phyloP scores from a whole-genome alignment of 2,797 vertebrate genomes.

The Yasuhikotakia modesta region DNA sequence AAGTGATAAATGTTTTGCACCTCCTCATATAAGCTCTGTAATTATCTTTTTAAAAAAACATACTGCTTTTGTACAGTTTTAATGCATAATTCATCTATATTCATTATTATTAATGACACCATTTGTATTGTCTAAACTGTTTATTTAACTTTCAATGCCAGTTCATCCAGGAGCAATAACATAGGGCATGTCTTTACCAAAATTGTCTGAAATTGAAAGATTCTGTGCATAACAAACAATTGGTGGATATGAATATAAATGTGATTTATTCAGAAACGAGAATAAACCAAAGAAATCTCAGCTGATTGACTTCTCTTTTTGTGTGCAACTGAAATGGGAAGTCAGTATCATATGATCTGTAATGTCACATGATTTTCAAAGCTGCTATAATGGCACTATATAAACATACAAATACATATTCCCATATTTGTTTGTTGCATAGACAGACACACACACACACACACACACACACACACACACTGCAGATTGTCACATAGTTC shows the following conservation, averaged over 20 bases:
- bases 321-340: neutral
- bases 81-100: neutral
- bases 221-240: neutral
- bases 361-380: too few relatives aligned
- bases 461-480: too few relatives aligned
- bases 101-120: neutral
- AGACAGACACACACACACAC: too few relatives aligned
- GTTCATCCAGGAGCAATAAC: neutral
- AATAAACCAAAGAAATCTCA: neutral
- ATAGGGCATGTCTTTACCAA: neutral
- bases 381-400: too few relatives aligned
- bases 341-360: too few relatives aligned
- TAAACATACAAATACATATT: too few relatives aligned
- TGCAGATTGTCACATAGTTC: too few relatives aligned
- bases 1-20: neutral
- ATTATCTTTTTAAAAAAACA: neutral
- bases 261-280: neutral
- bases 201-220: neutral
- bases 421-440: too few relatives aligned
- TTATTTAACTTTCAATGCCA: neutral
- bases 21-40: neutral
- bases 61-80: neutral
- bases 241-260: neutral
- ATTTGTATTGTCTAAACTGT: neutral
- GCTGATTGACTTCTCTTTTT: neutral